phyloP scores from a whole-genome alignment of 2,113 vertebrate genomes.

The Podiceps cristatus region DNA sequence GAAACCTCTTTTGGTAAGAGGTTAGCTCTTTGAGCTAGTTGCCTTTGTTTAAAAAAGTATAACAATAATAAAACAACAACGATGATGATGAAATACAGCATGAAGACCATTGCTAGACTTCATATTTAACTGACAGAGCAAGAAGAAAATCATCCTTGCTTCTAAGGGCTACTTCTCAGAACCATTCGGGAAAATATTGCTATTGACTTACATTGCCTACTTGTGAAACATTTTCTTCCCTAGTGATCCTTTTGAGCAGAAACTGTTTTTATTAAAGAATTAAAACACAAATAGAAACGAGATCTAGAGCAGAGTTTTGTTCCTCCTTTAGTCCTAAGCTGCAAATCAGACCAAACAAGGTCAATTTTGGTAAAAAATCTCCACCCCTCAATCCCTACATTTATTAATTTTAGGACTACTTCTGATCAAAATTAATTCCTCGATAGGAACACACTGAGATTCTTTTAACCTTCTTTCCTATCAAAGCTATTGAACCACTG shows the following conservation, averaged over 20 bases:
- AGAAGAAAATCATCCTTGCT: not conserved
- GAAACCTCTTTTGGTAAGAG: not conserved
- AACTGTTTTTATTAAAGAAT: not conserved
- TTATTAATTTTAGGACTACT: not conserved
- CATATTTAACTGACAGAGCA: not conserved
- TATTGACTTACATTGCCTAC: not conserved
- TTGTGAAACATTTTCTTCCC: not conserved
- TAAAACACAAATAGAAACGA: not conserved
- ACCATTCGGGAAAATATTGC: not conserved
- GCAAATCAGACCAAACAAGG: not conserved
- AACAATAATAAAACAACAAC: not conserved
- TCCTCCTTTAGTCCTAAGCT: not conserved
- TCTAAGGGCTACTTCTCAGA: not conserved
- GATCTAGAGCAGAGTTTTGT: not conserved
- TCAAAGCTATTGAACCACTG: not conserved
- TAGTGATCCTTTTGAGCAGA: not conserved
- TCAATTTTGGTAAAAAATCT: not conserved
- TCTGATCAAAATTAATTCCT: not conserved
- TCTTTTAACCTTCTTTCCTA: not conserved
- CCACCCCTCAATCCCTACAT: accelerated
- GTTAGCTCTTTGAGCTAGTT: not conserved
- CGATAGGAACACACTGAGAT: not conserved
- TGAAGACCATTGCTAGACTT: not conserved
- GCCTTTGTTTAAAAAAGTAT: not conserved
- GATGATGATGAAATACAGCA: no score